Evolutionary conservation across 2,113 vertebrate species (phyloP).

Genomic region (Procavia capensis): DNA sequence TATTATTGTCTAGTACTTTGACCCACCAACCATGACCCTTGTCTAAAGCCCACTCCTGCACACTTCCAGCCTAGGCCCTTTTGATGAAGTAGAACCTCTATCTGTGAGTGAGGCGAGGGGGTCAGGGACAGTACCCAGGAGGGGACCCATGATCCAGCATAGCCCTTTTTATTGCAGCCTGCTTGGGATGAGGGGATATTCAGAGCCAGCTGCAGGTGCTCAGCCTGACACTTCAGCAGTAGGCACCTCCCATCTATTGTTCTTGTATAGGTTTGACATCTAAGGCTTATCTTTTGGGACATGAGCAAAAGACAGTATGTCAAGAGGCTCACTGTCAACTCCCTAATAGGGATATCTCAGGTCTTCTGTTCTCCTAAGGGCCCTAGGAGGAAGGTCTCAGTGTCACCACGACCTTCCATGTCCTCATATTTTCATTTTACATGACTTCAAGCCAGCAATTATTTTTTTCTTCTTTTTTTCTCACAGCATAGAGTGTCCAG

Average conservation of each 20-base stretch:
- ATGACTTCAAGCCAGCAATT: not conserved
- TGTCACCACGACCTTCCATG: not conserved
- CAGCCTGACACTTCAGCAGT: not conserved
- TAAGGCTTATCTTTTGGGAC: not conserved
- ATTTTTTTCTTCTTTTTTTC: not conserved
- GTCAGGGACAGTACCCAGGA: fast-evolving
- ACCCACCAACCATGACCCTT: not conserved
- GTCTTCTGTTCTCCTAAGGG: not conserved
- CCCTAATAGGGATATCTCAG: not conserved
- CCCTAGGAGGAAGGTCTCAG: not conserved
- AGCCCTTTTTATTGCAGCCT: not conserved
- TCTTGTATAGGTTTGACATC: not conserved
- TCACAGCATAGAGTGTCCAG: not conserved
- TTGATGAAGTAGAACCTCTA: not conserved
- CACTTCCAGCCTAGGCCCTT: not conserved
- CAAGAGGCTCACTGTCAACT: not conserved
- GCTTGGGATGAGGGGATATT: not conserved
- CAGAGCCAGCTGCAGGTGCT: not conserved
- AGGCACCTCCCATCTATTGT: not conserved
- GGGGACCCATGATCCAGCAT: not conserved
- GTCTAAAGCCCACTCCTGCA: not conserved
- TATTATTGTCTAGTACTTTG: not conserved
- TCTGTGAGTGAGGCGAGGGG: not conserved
- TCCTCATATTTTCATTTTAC: not conserved
- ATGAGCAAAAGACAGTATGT: not conserved